Conservation (phyloP, 1,140 invertebrate species). For the Drosophila navojoa region DNA sequence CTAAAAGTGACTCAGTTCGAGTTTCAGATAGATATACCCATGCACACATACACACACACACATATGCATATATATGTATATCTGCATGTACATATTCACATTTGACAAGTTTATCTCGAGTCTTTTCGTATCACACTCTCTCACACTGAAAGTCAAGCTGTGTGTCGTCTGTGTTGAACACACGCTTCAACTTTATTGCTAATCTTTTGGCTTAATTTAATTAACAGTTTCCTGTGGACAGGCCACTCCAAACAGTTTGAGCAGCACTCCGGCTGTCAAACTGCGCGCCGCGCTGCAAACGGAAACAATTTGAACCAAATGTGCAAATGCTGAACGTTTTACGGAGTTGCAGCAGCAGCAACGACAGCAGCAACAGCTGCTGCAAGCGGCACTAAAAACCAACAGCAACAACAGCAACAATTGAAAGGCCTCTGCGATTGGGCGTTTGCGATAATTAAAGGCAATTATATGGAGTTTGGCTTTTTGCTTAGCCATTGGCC, state of each 20-base stretch:
- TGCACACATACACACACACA: background rate
- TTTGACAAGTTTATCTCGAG: constrained; percentile 21
- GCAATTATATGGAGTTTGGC: constrained; percentile 74
- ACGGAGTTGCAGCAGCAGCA: constrained; percentile 28
- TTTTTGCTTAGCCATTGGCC: constrained; percentile 63
- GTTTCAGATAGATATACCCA: background rate
- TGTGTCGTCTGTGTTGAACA: constrained; percentile 25
- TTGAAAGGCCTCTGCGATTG: constrained; percentile 61
- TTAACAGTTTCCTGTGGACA: constrained; percentile 71
- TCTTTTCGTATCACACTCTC: background rate
- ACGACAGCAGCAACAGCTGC: constrained; percentile 16
- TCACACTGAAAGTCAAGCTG: constrained; percentile 5
- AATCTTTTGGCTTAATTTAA: constrained; percentile 76
- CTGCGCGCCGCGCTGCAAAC: constrained; percentile 40
- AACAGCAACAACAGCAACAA: constrained; percentile 16
- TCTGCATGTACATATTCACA: background rate
- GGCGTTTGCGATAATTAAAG: constrained; percentile 80
- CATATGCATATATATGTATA: constrained; percentile 7
- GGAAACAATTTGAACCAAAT: constrained; percentile 75
- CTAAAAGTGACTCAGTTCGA: constrained; percentile 13
- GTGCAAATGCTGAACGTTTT: constrained; percentile 57
- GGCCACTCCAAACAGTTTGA: constrained; percentile 37
- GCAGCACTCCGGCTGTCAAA: constrained; percentile 28
- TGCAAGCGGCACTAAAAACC: constrained; percentile 16
- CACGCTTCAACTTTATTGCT: constrained; percentile 48